phyloP scores from a whole-genome alignment of 2,888 invertebrate species.

The Diplazon laetatorius region DNA sequence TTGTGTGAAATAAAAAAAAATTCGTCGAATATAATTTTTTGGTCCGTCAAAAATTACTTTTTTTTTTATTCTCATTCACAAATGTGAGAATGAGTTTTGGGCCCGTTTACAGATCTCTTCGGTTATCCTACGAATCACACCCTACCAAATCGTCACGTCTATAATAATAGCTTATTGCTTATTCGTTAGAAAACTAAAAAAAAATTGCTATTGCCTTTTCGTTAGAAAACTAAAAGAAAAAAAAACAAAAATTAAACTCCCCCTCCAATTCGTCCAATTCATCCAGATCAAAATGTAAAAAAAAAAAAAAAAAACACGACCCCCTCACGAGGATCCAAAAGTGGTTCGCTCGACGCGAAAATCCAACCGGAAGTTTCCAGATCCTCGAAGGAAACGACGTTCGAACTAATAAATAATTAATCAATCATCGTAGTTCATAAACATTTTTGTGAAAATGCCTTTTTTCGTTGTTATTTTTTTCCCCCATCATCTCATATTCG shows the following conservation, averaged over 20 bases:
- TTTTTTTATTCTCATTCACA: too few species aligned
- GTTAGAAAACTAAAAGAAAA: neutral
- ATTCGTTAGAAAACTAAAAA: neutral
- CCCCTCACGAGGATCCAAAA: neutral
- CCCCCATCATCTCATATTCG: too few species aligned
- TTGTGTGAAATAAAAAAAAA: too few species aligned
- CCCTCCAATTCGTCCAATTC: too few species aligned
- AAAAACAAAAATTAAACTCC: conserved; percentile 5
- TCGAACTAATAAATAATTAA: neutral
- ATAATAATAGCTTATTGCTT: conserved; percentile 2
- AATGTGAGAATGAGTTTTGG: too few species aligned
- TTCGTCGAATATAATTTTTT: too few species aligned
- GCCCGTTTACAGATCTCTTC: conserved; percentile 4
- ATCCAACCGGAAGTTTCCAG: conserved; percentile 18
- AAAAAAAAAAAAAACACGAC: neutral
- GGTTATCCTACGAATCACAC: neutral
- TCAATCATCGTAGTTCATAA: too few species aligned
- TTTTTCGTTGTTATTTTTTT: too few species aligned
- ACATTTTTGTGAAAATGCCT: too few species aligned
- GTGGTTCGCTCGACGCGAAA: neutral
- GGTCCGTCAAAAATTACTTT: too few species aligned
- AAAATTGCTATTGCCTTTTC: neutral
- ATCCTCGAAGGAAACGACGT: neutral
- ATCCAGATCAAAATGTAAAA: too few species aligned
- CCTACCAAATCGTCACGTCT: conserved; percentile 6